These are phyloP conservation scores for Agonopterix alstromeriana DNA, from an alignment of 2,888 invertebrate genomes.

Conservation along the genomic window DNA sequence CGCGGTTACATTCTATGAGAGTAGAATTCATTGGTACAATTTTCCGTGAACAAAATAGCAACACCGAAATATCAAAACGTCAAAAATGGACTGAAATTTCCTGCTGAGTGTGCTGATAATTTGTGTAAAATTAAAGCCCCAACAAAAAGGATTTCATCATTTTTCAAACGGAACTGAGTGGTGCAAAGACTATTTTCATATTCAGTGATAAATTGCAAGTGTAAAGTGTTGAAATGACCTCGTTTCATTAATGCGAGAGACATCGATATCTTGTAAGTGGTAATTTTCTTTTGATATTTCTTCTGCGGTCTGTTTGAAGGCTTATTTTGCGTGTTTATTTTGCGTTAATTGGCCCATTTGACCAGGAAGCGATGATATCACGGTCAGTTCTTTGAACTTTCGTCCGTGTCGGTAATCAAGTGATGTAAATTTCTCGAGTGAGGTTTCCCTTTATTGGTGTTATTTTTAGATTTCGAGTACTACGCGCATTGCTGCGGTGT, in stretches of 20 bases:
- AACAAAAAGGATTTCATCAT: conserved; percentile 25
- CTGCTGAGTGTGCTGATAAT: conserved; percentile 30
- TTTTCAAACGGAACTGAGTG: conserved; percentile 24
- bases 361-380: conserved; percentile 62
- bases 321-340: conserved; percentile 23
- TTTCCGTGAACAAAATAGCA: conserved; percentile 6
- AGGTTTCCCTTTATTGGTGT: conserved; percentile 40
- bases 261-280: conserved; percentile 27
- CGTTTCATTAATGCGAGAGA: conserved; percentile 23
- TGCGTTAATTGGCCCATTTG: conserved; percentile 38
- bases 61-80: conserved; percentile 29
- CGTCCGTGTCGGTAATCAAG: conserved; percentile 22
- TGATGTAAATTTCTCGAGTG: conserved; percentile 22
- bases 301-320: conserved; percentile 9
- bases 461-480: conserved; percentile 57
- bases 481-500: conserved; percentile 37
- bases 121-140: conserved; percentile 42
- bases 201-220: conserved; percentile 25
- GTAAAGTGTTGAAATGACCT: conserved; percentile 22
- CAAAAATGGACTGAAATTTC: conserved; percentile 48
- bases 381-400: conserved; percentile 42
- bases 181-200: conserved; percentile 21
- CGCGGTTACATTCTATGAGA: conserved; percentile 3
- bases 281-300: conserved; percentile 8
- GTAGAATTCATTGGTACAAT: conserved; percentile 3